Conservation (phyloP, 2,888 invertebrate species). For the Callimorpha dominula region DNA sequence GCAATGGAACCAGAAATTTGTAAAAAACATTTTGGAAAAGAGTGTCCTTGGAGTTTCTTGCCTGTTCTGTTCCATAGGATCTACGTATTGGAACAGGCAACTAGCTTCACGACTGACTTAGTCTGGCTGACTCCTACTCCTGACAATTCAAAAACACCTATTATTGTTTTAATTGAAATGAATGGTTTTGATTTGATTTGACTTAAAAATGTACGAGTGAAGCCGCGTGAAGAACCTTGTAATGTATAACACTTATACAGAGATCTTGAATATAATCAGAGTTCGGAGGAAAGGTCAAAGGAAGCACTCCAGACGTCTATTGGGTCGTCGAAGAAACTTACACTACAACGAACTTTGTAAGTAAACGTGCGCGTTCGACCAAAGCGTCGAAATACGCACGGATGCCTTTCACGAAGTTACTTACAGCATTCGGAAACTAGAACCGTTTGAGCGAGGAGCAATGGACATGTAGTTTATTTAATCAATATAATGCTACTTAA, state of each 20-base stretch:
- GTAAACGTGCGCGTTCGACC: constrained; percentile 19
- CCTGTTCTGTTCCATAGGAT: too few relatives aligned
- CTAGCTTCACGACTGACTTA: too few relatives aligned
- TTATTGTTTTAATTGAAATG: too few relatives aligned
- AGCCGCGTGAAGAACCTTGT: background rate
- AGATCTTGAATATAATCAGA: background rate
- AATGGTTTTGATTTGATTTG: too few relatives aligned
- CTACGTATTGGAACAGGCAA: too few relatives aligned
- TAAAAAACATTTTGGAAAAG: too few relatives aligned
- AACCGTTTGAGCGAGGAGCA: background rate
- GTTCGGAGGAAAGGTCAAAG: constrained; percentile 1
- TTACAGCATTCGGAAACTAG: constrained; percentile 11
- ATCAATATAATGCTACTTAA: background rate
- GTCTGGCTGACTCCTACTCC: too few relatives aligned
- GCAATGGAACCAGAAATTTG: too few relatives aligned
- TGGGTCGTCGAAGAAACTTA: constrained; percentile 15
- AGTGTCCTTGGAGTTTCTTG: too few relatives aligned
- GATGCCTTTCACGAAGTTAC: constrained; percentile 27
- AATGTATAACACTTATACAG: background rate
- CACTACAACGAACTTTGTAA: constrained; percentile 21
- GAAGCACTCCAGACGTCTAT: constrained; percentile 8
- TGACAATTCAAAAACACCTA: too few relatives aligned
- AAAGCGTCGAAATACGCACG: constrained; percentile 25
- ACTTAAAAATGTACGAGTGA: background rate
- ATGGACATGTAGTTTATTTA: background rate